A percentile compares a stretch with the other conserved stretches of the same genome.
These are phyloP conservation scores for Eristalinus sepulchralis DNA, from an alignment of 2,888 invertebrate genomes.

Conservation along the genomic window DNA sequence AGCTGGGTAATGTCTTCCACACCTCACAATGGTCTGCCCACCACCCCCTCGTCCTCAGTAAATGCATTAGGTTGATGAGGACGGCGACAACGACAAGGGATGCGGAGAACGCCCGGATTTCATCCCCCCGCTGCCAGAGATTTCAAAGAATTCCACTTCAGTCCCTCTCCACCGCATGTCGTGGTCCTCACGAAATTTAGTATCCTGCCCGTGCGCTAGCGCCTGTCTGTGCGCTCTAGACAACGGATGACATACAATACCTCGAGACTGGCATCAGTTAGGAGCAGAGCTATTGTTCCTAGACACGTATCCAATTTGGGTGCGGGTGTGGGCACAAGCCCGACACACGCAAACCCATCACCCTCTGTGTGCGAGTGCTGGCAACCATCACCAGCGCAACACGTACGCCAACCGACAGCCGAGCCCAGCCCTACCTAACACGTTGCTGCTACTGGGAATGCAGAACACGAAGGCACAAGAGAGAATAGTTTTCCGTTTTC, in stretches of 20 bases:
- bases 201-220: constrained; percentile 21
- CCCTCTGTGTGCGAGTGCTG: constrained; percentile 4
- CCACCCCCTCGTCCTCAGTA: neutral
- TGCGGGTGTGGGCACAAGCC: neutral
- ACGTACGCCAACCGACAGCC: constrained; percentile 16
- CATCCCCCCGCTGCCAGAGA: constrained; percentile 31
- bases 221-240: constrained; percentile 50
- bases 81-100: constrained; percentile 34
- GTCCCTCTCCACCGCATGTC: neutral
- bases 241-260: constrained; percentile 54
- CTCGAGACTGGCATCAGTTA: constrained; percentile 53
- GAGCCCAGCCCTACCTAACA: neutral
- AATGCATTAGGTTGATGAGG: constrained; percentile 46
- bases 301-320: constrained; percentile 62
- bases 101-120: neutral
- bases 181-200: neutral
- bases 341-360: neutral
- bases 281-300: constrained; percentile 57
- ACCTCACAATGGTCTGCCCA: neutral
- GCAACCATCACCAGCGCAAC: constrained; percentile 66
- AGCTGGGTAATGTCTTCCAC: constrained; percentile 50
- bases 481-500: constrained; percentile 41
- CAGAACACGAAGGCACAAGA: constrained; percentile 11
- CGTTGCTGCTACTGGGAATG: neutral
- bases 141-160: constrained; percentile 43